Evolutionary conservation across 2,797 vertebrate genomes (phyloP).

Genomic region (Brachymystax lenok): DNA sequence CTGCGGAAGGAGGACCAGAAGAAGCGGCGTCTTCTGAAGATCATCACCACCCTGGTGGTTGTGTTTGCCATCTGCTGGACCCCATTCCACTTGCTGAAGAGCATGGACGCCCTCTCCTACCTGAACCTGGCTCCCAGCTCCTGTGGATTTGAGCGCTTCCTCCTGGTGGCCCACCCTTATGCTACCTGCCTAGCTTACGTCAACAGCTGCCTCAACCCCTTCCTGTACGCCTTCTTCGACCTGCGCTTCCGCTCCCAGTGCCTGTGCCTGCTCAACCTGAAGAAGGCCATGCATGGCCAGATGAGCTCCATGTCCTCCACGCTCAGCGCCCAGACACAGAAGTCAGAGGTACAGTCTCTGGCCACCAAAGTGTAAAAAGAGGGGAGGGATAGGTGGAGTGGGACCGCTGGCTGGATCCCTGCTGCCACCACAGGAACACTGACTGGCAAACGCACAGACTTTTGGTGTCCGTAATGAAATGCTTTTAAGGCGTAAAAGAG

Average conservation of each 20-base stretch:
- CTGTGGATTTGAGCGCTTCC: conserved; percentile 73
- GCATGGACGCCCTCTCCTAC: conserved; percentile 85
- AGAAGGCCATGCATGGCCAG: conserved; percentile 81
- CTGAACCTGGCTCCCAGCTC: conserved; percentile 76
- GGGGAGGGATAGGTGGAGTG: conserved; percentile 27
- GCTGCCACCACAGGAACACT: conserved; percentile 54
- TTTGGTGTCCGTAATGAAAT: conserved; percentile 52
- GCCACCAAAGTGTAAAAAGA: conserved; percentile 82
- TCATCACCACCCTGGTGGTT: conserved; percentile 86
- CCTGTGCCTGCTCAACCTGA: conserved; percentile 84
- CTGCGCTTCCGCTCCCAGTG: conserved; percentile 84
- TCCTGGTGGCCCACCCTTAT: conserved; percentile 85
- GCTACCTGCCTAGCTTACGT: conserved; percentile 89
- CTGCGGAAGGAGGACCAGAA: conserved; percentile 82
- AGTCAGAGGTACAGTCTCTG: conserved; percentile 84
- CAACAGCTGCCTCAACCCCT: conserved; percentile 92
- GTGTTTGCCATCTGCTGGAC: conserved; percentile 91
- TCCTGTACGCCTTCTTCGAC: conserved; percentile 90
- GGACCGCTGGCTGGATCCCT: conserved; percentile 57
- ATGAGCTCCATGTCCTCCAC: conserved; percentile 86
- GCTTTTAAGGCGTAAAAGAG: conserved; percentile 43
- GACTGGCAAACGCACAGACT: conserved; percentile 58
- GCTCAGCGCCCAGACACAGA: conserved; percentile 85
- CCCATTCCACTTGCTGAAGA: conserved; percentile 88
- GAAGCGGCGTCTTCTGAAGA: conserved; percentile 84